phyloP scores from a whole-genome alignment of 2,797 vertebrate genomes.

The Syndactyla subalaris region DNA sequence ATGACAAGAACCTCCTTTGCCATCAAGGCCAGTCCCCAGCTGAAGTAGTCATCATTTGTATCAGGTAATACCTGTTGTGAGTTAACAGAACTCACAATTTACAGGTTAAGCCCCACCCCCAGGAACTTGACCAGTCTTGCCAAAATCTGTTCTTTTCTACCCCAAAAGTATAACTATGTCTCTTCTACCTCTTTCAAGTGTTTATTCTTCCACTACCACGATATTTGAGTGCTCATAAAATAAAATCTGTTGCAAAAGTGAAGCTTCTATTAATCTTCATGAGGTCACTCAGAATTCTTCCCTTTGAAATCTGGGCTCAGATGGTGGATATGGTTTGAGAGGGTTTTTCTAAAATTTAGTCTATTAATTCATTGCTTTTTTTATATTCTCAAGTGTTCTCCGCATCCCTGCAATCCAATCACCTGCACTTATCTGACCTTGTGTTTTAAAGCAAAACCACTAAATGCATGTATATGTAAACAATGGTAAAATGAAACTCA shows the following conservation, averaged over 20 bases:
- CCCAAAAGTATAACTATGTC: background rate
- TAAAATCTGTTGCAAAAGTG: background rate
- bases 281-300: background rate
- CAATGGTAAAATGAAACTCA: background rate
- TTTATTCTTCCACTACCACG: background rate
- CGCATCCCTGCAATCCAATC: background rate
- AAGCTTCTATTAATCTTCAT: background rate
- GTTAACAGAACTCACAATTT: background rate
- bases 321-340: background rate
- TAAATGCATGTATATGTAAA: background rate
- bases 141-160: background rate
- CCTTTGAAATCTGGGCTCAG: background rate
- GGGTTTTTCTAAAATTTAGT: background rate
- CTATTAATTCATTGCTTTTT: background rate
- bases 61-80: background rate
- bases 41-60: accelerated
- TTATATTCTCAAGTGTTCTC: background rate
- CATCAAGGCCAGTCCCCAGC: background rate
- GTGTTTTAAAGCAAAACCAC: background rate
- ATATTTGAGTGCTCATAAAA: background rate
- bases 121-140: background rate
- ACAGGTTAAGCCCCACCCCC: background rate
- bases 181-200: background rate
- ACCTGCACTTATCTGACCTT: background rate
- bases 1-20: background rate